These are phyloP conservation scores for Amblyornis subalaris DNA, from an alignment of 2,113 vertebrate genomes.

Conservation along the genomic window DNA sequence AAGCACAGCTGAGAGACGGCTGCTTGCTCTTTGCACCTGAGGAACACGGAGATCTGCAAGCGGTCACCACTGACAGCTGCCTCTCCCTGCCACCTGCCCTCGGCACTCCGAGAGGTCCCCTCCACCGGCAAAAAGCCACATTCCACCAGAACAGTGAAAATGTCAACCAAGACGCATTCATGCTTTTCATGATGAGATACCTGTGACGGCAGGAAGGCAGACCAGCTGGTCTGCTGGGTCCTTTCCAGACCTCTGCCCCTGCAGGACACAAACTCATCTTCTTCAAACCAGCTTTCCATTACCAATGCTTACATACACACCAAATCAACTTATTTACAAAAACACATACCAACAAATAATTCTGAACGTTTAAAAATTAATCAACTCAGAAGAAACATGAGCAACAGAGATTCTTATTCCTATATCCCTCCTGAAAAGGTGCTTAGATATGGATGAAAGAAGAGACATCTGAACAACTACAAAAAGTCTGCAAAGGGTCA, in stretches of 20 bases:
- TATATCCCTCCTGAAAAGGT: background rate
- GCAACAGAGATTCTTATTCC: background rate
- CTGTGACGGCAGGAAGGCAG: background rate
- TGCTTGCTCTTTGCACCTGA: background rate
- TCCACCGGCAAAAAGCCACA: background rate
- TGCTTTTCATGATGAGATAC: background rate
- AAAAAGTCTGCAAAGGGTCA: background rate
- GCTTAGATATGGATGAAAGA: background rate
- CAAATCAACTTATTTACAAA: background rate
- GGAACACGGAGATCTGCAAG: background rate
- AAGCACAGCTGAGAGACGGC: background rate
- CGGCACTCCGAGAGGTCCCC: background rate
- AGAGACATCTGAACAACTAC: background rate
- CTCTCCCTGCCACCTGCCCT: background rate
- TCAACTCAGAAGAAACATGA: background rate
- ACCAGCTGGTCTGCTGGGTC: background rate
- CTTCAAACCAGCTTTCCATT: background rate
- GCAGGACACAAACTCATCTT: background rate
- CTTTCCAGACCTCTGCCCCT: background rate
- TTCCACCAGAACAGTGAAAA: background rate
- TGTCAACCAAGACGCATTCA: background rate
- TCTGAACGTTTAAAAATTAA: background rate
- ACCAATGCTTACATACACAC: background rate
- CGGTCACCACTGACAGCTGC: rapidly evolving
- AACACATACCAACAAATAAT: background rate